Conservation (phyloP, 2,888 invertebrate species). For the Pyrrhosoma nymphula region DNA sequence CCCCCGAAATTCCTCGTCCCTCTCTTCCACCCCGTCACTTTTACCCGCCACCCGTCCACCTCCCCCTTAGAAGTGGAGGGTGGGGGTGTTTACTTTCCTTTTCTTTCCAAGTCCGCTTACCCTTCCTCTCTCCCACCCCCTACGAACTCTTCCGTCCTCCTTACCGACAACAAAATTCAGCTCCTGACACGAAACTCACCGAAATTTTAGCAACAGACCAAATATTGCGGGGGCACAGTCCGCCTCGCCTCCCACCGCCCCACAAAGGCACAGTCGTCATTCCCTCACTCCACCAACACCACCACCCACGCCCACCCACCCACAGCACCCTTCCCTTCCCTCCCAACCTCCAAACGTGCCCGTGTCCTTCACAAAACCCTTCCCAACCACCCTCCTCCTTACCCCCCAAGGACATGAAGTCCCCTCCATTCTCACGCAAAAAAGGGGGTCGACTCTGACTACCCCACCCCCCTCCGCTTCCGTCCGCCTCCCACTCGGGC, state of each 20-base stretch:
- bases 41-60: background rate
- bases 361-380: background rate
- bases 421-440: too few relatives aligned
- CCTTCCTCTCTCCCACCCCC: background rate
- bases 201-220: background rate
- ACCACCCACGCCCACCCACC: background rate
- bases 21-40: too few relatives aligned
- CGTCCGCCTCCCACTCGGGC: too few relatives aligned
- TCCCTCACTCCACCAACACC: background rate
- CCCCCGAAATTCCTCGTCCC: background rate
- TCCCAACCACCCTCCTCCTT: background rate
- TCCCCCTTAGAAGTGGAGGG: background rate
- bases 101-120: background rate
- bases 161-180: background rate
- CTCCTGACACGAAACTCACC: conserved; percentile 18
- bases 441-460: too few relatives aligned
- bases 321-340: background rate
- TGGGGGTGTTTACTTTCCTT: background rate
- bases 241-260: background rate
- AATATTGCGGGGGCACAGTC: background rate
- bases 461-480: background rate
- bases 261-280: background rate
- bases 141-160: background rate
- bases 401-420: background rate
- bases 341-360: background rate